A percentile compares a stretch with the other conserved stretches of the same genome.
Evolutionary conservation across 2,797 vertebrate genomes (phyloP).

Genomic region (Microctenopoma stevenorrisi): DNA sequence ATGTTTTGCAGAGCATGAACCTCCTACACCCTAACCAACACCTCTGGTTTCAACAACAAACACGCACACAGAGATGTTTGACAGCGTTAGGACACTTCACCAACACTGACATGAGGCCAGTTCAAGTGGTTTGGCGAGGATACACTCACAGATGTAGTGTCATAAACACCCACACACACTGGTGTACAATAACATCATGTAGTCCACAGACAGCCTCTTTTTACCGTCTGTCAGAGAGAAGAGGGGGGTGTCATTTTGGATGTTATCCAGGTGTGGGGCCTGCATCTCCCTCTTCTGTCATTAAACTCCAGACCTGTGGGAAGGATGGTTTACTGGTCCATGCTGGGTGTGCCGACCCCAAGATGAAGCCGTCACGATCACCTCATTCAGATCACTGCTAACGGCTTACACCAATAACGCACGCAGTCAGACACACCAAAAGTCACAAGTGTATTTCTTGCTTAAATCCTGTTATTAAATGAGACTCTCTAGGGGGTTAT

Average conservation of each 20-base stretch:
- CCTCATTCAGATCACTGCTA: conserved; percentile 38
- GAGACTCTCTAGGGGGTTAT: conserved; percentile 25
- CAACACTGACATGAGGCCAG: conserved; percentile 10
- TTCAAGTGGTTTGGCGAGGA: conserved; percentile 18
- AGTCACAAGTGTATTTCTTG: conserved; percentile 41
- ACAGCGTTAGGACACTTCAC: conserved; percentile 37
- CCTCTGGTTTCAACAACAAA: conserved; percentile 49
- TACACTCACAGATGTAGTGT: conserved; percentile 31
- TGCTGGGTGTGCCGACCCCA: conserved; percentile 35
- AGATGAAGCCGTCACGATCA: conserved; percentile 30
- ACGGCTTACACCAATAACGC: conserved; percentile 41
- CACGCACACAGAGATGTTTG: conserved; percentile 39
- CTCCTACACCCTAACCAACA: conserved; percentile 42
- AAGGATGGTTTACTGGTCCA: conserved; percentile 55
- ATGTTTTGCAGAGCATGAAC: conserved; percentile 52
- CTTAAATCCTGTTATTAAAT: conserved; percentile 33
- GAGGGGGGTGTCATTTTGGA: conserved; percentile 46
- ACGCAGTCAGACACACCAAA: conserved; percentile 18
- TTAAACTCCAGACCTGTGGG: conserved; percentile 48
- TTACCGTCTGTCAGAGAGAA: conserved; percentile 30
- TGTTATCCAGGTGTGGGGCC: conserved; percentile 56
- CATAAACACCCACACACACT: conserved; percentile 16
- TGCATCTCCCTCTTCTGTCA: conserved; percentile 42
- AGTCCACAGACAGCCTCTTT: conserved; percentile 13
- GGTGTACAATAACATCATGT: conserved; percentile 1